These are phyloP conservation scores for Uromys caudimaculatus DNA, from an alignment of 2,797 vertebrate genomes.

Conservation along the genomic window DNA sequence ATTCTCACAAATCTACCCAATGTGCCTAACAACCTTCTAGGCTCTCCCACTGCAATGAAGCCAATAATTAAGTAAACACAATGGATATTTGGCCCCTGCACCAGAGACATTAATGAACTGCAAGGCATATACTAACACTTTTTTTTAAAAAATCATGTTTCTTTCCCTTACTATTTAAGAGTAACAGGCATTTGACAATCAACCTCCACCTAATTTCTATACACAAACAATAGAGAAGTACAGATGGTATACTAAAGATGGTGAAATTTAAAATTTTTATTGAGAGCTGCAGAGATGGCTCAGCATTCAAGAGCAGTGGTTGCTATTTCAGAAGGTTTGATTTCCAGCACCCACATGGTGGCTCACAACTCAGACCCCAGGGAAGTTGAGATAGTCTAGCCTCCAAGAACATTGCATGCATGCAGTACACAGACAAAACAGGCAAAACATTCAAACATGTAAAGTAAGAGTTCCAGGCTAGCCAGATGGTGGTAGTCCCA, in stretches of 20 bases:
- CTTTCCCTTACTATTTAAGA: slow-evolving; percentile 28
- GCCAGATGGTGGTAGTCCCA: not conserved
- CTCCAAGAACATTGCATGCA: not conserved
- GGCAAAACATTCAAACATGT: not conserved
- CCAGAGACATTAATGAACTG: not conserved
- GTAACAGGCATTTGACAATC: slow-evolving; percentile 42
- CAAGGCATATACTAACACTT: not conserved
- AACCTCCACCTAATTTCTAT: slow-evolving; percentile 17
- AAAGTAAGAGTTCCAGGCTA: not conserved
- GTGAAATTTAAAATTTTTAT: slow-evolving; percentile 24
- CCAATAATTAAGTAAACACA: not conserved
- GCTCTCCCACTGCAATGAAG: not conserved
- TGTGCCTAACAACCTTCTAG: not conserved
- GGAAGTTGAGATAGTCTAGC: not conserved
- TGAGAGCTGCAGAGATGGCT: not conserved
- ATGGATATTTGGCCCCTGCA: not conserved
- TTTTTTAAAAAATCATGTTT: not conserved
- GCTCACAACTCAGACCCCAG: not conserved
- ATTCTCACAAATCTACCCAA: not conserved
- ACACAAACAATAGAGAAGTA: slow-evolving; percentile 35
- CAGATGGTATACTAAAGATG: not conserved
- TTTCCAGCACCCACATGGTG: not conserved
- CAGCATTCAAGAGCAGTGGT: not conserved
- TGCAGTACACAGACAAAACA: not conserved
- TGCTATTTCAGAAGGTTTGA: not conserved